phyloP scores from a whole-genome alignment of 2,113 vertebrate species.

The Alouatta palliata region DNA sequence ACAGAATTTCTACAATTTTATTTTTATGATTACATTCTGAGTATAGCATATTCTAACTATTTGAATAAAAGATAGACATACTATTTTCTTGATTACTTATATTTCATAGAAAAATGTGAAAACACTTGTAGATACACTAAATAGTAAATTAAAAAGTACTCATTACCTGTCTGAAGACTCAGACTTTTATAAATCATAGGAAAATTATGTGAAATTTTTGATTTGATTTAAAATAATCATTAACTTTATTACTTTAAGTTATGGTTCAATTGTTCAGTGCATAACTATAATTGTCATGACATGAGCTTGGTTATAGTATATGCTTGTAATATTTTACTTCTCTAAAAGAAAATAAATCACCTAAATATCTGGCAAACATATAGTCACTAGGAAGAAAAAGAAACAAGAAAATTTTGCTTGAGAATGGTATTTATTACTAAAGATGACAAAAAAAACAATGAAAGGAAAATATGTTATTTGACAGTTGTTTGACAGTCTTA shows the following conservation, averaged over 20 bases:
- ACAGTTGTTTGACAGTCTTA: not conserved
- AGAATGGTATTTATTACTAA: not conserved
- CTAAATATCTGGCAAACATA: not conserved
- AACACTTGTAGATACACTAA: not conserved
- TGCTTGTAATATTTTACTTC: not conserved
- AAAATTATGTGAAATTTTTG: not conserved
- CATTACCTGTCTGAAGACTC: not conserved
- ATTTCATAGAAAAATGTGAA: conserved; percentile 6
- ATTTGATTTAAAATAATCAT: conserved; percentile 18
- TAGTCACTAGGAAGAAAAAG: not conserved
- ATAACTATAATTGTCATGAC: not conserved
- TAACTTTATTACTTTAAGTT: not conserved
- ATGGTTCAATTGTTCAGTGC: not conserved
- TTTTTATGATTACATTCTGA: not conserved
- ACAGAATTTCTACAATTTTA: not conserved
- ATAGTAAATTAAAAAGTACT: not conserved
- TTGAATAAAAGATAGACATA: not conserved
- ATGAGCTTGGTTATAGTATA: not conserved
- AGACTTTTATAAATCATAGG: not conserved
- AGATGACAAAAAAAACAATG: not conserved
- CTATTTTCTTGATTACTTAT: not conserved
- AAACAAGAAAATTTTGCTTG: not conserved
- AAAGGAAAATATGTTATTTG: not conserved
- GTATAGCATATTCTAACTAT: not conserved
- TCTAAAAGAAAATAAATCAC: not conserved